Evolutionary conservation across 2,888 invertebrate genomes (phyloP), one percentile per base, ranked within the genome.

Genomic region (Agrotis segetum): DNA sequence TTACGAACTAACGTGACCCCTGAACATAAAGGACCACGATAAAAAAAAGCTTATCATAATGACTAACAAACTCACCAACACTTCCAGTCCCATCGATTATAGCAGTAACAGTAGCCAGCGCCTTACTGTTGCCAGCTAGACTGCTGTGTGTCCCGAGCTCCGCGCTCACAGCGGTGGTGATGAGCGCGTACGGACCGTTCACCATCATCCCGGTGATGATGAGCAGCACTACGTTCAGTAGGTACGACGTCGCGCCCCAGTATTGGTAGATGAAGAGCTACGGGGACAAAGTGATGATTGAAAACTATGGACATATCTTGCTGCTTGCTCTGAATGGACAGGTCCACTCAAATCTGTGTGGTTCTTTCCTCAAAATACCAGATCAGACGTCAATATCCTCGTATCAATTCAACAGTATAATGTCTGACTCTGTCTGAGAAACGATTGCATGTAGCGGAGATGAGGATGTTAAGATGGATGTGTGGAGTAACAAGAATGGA

Each of bases 81-180:
- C 98, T 98, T 11, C 99, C 99, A 0, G 99, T 99, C 59, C 99
- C 99, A 93, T 99, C 99, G 59, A 99, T 99, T 85, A 99, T 99
- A 29, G 99, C 99, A 0, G 99, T 99, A n/a, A 99, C 99, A 0
- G 99, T 99, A 11, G 99, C 99, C 73, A 99, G 93, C 7, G 99
- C 99, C 90, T 98, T 98, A 0, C 98, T 95, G 93, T 98, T 98
- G 3, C 98, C 98, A 65, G 98, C 97, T 67, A 99, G 95, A 75
- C 98, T 98, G 81, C 97, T 97, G 95, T 99, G 99, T 0, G 98
- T 98, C 19, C 99, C 99, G 9, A 99, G 96, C 90, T 99, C 99
- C 0, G 99, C 99, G 67, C 99, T 98, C 50, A 99, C 99, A 0
- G 99, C 99, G 0, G 99, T 99, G 4, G 99, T 99, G 89, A 99